Conservation (phyloP, 1,140 invertebrate species). For the Drosophila neocordata region DNA sequence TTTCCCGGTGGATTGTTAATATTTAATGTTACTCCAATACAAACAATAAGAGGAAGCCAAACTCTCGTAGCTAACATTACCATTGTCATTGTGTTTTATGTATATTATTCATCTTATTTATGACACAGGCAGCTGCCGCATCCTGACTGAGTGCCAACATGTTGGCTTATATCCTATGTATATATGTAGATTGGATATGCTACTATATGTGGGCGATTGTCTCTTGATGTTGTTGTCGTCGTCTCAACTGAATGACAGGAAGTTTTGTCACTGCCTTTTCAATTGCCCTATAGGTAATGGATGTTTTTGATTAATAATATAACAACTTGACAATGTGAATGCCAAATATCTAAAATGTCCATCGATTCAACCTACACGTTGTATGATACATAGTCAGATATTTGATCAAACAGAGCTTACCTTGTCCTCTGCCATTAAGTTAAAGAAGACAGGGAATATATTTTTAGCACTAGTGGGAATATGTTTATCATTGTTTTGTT, state of each 20-base stretch:
- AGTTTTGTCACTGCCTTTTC: constrained; percentile 12
- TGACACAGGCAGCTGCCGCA: constrained; percentile 16
- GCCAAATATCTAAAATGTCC: constrained; percentile 1
- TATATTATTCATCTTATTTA: constrained; percentile 37
- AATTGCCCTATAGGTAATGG: constrained; percentile 9
- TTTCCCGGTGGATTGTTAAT: constrained; percentile 27
- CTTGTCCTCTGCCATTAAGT: too few relatives aligned
- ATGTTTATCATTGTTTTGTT: too few relatives aligned
- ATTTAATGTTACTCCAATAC: constrained; percentile 39
- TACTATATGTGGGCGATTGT: constrained; percentile 6
- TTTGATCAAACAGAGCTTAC: too few relatives aligned
- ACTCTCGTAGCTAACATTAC: constrained; percentile 4
- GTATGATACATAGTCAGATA: too few relatives aligned
- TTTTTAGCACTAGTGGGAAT: too few relatives aligned
- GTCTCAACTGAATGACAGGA: constrained; percentile 11
- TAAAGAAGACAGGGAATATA: too few relatives aligned
- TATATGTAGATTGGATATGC: not conserved
- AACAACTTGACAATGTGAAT: constrained; percentile 9
- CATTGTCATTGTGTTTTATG: constrained; percentile 17
- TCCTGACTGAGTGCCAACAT: constrained; percentile 20
- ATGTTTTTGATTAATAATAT: constrained; percentile 16
- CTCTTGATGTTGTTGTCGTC: not conserved
- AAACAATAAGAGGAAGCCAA: constrained; percentile 9
- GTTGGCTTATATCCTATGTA: constrained; percentile 3
- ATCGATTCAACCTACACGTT: not conserved